Evolutionary conservation across 2,113 vertebrate species (phyloP), one percentile per base, ranked within the genome.

Genomic region (Strigops habroptila): DNA sequence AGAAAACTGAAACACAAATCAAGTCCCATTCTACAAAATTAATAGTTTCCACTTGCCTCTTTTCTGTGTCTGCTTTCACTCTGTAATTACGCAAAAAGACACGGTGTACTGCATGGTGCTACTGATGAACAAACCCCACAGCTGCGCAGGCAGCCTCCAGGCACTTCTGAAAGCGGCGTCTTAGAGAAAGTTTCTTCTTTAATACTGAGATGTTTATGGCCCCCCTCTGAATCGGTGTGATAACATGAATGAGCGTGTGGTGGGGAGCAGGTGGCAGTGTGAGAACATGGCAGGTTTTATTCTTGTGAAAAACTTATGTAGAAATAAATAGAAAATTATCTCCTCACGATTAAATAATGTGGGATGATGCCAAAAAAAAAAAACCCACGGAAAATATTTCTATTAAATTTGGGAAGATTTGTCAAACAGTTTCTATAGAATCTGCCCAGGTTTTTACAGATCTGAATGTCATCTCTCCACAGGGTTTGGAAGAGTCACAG

Each of bases 1-100:
- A 78, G 59, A 90, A 97, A 95, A 92, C 62, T 76, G 90, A 93
- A 95, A 91, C 69, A 86, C 78, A 77, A 94, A 95, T 93, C 95
- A 83, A 95, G 53, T 57, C 49, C 62, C 75, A 67, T 86, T 92
- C 90, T 81, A 74, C 88, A 86, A 93, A 96, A 96, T 97, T 89
- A 95, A 92, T 90, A 68, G 73, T 90, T 96, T 93, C 84, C 84
- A 86, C 81, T 95, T 77, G 30, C 65, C 90, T 88, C 86, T 83
- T 95, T 94, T 70, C 75, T 51, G 31, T 41, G 83, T 70, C 57
- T 82, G 86, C 69, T 90, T 92, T 90, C 86, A 60, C 73, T 89
- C 70, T 82, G 78, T 88, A 96, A 95, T 95, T 94, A 96, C 2
- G 28, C 84, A 84, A 82, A 95, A 94, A 94, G 91, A 81, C 95